These are phyloP conservation scores for Leptinotarsa haldemani DNA, from an alignment of 2,888 invertebrate species.

Conservation along the genomic window DNA sequence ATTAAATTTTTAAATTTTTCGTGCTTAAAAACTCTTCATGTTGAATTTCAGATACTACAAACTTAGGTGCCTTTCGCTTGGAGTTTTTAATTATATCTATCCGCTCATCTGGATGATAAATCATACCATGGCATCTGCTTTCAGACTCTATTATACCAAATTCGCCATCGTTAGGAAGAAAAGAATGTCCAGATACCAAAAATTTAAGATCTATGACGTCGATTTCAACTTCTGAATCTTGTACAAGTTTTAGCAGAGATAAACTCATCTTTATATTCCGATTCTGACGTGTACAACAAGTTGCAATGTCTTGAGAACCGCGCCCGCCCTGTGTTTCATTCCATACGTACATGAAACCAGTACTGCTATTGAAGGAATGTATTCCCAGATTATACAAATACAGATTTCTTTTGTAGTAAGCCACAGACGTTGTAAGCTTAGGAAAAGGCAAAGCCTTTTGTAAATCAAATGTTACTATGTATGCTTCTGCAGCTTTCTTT, in stretches of 20 bases:
- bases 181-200: slow-evolving; percentile 3
- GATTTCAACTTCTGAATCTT: slow-evolving; percentile 9
- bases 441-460: too few species aligned
- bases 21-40: slow-evolving; percentile 22
- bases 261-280: slow-evolving; percentile 25
- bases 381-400: too few species aligned
- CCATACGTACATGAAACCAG: slow-evolving; percentile 15
- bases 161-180: too few species aligned
- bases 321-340: slow-evolving; percentile 16
- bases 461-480: not conserved
- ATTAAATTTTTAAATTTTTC: slow-evolving; percentile 15
- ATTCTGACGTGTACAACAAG: slow-evolving; percentile 23
- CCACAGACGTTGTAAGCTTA: too few species aligned
- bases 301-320: slow-evolving; percentile 28
- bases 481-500: slow-evolving; percentile 19
- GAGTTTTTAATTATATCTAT: slow-evolving; percentile 13
- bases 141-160: too few species aligned
- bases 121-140: slow-evolving; percentile 18
- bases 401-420: too few species aligned
- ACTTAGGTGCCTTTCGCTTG: slow-evolving; percentile 17
- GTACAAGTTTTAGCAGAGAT: slow-evolving; percentile 9
- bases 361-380: not conserved
- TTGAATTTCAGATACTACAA: slow-evolving; percentile 20
- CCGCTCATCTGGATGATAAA: slow-evolving; percentile 17
- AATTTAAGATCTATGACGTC: slow-evolving; percentile 1